Percentiles rank a stretch among this genome's conserved stretches.
Conservation (phyloP, 2,797 vertebrate species). For the Cynopterus sphinx region DNA sequence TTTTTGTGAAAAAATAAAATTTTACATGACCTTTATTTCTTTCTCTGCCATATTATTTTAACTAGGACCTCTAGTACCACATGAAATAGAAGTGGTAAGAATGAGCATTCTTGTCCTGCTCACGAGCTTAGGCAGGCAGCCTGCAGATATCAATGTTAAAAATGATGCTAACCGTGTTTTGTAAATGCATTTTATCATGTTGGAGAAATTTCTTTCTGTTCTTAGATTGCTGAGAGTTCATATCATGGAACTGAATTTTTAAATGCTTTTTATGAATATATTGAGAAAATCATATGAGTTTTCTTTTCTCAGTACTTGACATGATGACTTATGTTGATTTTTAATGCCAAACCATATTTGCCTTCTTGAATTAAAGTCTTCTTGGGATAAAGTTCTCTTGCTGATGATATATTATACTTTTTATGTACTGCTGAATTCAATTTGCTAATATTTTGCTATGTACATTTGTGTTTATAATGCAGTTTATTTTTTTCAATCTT, state of each 20-base stretch:
- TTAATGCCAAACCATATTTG: neutral
- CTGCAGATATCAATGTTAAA: neutral
- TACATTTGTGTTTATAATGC: too few relatives aligned
- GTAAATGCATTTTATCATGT: neutral
- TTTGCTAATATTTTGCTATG: too few relatives aligned
- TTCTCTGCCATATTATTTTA: neutral
- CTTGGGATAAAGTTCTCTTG: neutral
- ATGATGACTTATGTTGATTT: neutral
- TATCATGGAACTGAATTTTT: neutral
- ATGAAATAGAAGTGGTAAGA: neutral
- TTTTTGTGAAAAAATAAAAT: neutral
- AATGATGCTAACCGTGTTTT: neutral
- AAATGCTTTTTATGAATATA: neutral
- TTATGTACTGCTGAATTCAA: neutral
- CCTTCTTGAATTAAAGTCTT: neutral
- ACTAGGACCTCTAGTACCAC: neutral
- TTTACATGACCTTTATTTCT: neutral
- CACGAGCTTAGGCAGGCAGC: neutral
- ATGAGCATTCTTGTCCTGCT: neutral
- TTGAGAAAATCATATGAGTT: neutral
- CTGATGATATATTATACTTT: neutral
- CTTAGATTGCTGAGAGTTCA: neutral
- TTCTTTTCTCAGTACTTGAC: neutral
- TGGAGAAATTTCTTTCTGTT: neutral
- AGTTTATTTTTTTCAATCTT: neutral